Evolutionary conservation across 1,140 invertebrate genomes (phyloP), one percentile per base, ranked within the genome.

Genomic region (Meloidogyne exigua): DNA sequence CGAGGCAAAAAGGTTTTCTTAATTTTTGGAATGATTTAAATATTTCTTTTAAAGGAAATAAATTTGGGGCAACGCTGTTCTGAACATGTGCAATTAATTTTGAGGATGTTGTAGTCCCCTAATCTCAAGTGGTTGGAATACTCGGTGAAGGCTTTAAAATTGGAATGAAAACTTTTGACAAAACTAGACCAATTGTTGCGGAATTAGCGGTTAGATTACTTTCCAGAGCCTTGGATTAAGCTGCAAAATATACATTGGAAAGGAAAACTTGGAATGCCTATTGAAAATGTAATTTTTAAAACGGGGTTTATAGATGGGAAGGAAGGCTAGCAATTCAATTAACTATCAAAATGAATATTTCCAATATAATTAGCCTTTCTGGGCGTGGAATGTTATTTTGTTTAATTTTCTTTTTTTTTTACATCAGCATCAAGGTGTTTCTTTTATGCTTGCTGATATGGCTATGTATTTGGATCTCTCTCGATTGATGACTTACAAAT

Each of bases 401-500:
- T n/a, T n/a, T 66, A 39, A 76, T 63, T 23, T 2, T 28, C 21
- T 36, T 39, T 79, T 4, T 44, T 11, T 5, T 0, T 28, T 44
- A 26, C 26, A n/a, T n/a, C n/a, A 68, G 64, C 39, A 68, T 79
- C 89, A 98, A 91, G 95, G 94, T 21, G 92, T 98, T 5, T 91
- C 94, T 36, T 97, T 98, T 88, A 92, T 98, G 90, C 88, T 99
- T 15, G 95, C 96, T 32, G 96, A 99, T 82, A 98, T 98, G 95
- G 92, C 93, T 0, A 90, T 90, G 77, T 94, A 93, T 15, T 90
- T 97, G 23, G 95, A 98, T 88, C 91, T 92, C 0, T 90, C 94
- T 0, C 91, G 95, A 76, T 89, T 98, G 26, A 92, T 93, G 28
- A 96, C 92, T 90, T 92, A 92, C 89, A 91, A 91, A 81, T 90